Base-by-base conservation (phyloP, 2,797 vertebrate species). In the Carcharodon carcharias region DNA sequence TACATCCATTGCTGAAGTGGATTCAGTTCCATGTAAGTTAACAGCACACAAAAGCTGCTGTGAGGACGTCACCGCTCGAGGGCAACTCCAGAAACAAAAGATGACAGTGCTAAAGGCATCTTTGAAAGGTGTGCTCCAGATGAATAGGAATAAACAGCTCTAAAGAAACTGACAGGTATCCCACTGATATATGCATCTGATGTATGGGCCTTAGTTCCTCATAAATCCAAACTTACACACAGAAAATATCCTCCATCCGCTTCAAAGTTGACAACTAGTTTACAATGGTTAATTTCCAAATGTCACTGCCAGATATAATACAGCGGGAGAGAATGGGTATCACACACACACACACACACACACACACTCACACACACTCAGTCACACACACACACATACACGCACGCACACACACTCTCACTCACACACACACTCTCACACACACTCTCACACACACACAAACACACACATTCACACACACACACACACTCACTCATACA, bases 221-320 rank as follows among this genome's bases (percentile, higher is more conserved):
- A n/a, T 61, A 63, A 91, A 91, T 91, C 88, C 1, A 61, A 16
- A 6, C 31, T 61, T 63, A n/a, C 58, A 63, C 12, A 4, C 16
- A 35, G n/a, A 11, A 63, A n/a, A 91, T n/a, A n/a, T 63, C 2
- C 88, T 63, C 56, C 88, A 91, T 91, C 16, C 63, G 56, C 56
- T 91, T 63, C 56, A 91, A 91, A 63, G 88, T 91, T 58, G 88
- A 91, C 31, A n/a, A 91, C 56, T 21, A 91, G 14, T 93, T 93
- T 93, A 93, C 3, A 93, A 28, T 93, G n/a, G 63, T 45, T 67
- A 67, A 61, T n/a, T 67, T 45, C n/a, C 91, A 93, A 93, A 45
- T 93, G 91, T 1, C 63, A 23, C 61, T 93, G 91, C 91, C 63
- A 67, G 63, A 93, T 31, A 91, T 63, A 91, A 91, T 91, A n/a